phyloP scores from a whole-genome alignment of 2,113 vertebrate genomes.

The Drymodes brunneopygia region DNA sequence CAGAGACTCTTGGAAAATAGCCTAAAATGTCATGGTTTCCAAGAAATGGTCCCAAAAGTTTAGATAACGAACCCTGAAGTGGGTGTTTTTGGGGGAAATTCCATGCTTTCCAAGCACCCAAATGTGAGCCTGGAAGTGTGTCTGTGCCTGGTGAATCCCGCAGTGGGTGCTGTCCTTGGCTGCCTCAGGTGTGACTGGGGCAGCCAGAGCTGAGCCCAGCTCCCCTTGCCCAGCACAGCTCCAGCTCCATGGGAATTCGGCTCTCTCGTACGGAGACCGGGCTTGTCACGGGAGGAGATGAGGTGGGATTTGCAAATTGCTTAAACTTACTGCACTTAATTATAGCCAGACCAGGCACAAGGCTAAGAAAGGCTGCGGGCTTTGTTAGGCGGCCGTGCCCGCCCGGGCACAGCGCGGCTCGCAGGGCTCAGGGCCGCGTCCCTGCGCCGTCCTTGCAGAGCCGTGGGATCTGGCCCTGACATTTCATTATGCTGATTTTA shows the following conservation, averaged over 20 bases:
- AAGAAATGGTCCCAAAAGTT: neutral
- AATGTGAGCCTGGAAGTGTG: neutral
- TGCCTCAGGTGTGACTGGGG: neutral
- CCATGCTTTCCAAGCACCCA: neutral
- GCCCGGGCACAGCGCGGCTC: accelerated
- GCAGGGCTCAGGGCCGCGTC: accelerated
- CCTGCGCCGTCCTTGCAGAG: neutral
- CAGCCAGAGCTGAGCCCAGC: neutral
- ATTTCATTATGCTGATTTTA: conserved; percentile 71
- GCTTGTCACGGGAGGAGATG: neutral
- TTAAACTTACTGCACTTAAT: neutral
- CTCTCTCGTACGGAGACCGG: accelerated
- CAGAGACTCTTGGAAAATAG: neutral
- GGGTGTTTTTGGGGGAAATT: neutral
- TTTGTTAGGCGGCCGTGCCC: accelerated
- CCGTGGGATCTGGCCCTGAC: neutral
- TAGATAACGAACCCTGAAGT: neutral
- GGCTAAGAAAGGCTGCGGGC: neutral
- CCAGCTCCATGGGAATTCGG: accelerated
- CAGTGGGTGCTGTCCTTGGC: neutral
- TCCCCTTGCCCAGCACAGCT: neutral
- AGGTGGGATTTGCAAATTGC: neutral
- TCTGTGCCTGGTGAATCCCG: neutral
- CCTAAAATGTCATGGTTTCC: neutral
- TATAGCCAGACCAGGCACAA: neutral